Conservation (phyloP, 2,797 vertebrate species). For the Microchirus variegatus region DNA sequence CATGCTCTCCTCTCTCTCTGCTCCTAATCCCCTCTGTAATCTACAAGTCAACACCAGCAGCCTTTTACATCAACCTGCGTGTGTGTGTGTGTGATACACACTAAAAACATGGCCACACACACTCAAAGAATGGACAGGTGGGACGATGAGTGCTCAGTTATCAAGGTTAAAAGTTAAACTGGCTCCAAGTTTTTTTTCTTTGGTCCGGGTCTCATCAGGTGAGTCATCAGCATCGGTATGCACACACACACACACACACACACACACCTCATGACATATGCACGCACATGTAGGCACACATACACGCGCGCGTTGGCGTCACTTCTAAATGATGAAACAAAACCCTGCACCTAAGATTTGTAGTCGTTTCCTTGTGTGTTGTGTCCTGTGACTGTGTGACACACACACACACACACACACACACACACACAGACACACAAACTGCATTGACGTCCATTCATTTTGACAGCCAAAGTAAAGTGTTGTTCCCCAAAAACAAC, state of each 20-base stretch:
- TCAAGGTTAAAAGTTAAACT: constrained; percentile 1
- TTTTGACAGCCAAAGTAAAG: background rate
- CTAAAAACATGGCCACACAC: constrained; percentile 17
- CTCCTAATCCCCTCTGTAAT: constrained; percentile 8
- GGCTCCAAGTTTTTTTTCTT: constrained; percentile 18
- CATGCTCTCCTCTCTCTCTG: background rate
- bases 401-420: background rate
- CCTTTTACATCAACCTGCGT: constrained; percentile 5
- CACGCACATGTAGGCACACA: background rate
- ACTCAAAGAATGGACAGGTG: constrained; percentile 44
- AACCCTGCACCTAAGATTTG: too few relatives aligned
- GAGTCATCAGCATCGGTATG: constrained; percentile 56
- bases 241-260: background rate
- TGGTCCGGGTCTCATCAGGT: constrained; percentile 40
- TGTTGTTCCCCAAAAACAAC: constrained; percentile 6
- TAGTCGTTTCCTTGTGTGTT: too few relatives aligned
- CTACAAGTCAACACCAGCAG: constrained; percentile 26
- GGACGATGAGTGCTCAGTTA: background rate
- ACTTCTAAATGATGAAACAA: too few relatives aligned
- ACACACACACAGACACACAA: constrained; percentile 14
- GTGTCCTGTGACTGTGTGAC: too few relatives aligned
- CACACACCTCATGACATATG: too few relatives aligned
- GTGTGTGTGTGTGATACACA: constrained; percentile 8
- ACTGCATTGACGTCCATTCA: background rate
- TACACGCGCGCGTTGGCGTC: too few relatives aligned